Evolutionary conservation across 1,140 invertebrate species (phyloP), one percentile per base, ranked within the genome.

Genomic region (Venturia canescens): DNA sequence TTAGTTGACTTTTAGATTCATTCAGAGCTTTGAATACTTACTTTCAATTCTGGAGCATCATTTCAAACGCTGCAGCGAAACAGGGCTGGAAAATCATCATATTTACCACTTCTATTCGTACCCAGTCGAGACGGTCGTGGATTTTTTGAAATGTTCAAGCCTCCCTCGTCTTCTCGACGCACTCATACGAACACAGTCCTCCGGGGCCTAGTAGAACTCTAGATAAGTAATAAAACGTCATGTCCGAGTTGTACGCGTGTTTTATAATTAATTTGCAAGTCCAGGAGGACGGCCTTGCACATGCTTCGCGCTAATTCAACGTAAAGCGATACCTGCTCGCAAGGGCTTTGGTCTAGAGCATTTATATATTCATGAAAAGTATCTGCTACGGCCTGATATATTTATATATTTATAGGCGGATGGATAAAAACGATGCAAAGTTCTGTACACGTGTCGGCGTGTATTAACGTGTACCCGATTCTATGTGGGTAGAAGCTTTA

Each of bases 261-360:
- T 57, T n/a, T 18, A 57, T 57, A 57, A 57, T 57, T 57, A 57
- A 57, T 57, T 57, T 57, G 53, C 53, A 57, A 57, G 53, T 57
- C 53, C 18, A 57, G 18, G 0, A 57, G 53, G 53, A 57, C 21
- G 53, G 53, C 38, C 38, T 44, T 44, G 38, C 38, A 44, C 11
- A 57, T n/a, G 53, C 53, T 57, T 23, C 21, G 21, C 53, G 7
- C 53, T 57, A 57, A 57, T 21, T 57, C 21, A 23, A 57, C 53
- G 53, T 57, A 44, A 57, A 57, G 53, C 53, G 53, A 57, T 57
- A 57, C 1, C 21, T 57, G 21, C 53, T 16, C n/a, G 53, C 18
- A 23, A n/a, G 53, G 53, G 16, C 53, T n/a, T n/a, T 57, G 21
- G 53, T 4, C 18, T 23, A 18, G n/a, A 23, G n/a, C n/a, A 57